Percentiles rank a stretch among this genome's conserved stretches.
Evolutionary conservation across 1,140 invertebrate species (phyloP).

Genomic region (Pectinophora gossypiella): DNA sequence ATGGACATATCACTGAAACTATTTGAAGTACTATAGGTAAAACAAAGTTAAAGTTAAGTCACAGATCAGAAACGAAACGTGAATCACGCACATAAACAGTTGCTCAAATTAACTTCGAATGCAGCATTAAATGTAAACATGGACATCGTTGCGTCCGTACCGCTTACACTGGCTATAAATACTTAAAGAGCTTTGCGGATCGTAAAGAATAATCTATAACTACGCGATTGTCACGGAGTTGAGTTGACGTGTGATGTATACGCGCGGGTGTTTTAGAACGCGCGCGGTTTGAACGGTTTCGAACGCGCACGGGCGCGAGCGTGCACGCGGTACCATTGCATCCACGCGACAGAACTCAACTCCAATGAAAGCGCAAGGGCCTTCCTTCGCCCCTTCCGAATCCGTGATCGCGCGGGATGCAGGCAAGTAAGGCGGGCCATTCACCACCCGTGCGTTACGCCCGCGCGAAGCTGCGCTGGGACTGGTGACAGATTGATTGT

Average conservation of each 20-base stretch:
- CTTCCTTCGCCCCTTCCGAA: slow-evolving; percentile 63
- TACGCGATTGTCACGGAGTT: neutral
- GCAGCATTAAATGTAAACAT: slow-evolving; percentile 51
- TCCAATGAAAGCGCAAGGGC: slow-evolving; percentile 51
- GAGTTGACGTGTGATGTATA: no score
- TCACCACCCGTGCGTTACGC: no score
- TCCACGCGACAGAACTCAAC: slow-evolving; percentile 53
- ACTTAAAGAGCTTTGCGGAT: slow-evolving; percentile 33
- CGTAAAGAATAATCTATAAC: slow-evolving; percentile 6
- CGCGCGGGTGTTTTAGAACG: no score
- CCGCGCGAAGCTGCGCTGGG: no score
- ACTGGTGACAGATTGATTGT: no score
- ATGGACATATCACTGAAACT: no score
- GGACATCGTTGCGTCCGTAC: slow-evolving; percentile 11
- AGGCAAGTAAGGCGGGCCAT: slow-evolving; percentile 28
- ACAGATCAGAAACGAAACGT: slow-evolving; percentile 14
- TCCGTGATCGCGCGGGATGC: slow-evolving; percentile 63
- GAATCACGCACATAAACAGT: slow-evolving; percentile 56
- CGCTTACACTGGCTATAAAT: neutral
- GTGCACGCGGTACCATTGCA: slow-evolving; percentile 59
- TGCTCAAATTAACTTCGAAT: slow-evolving; percentile 47
- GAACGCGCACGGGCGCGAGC: slow-evolving; percentile 29
- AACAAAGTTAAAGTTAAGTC: neutral
- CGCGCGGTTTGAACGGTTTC: neutral
- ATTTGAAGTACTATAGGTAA: no score